Percentiles rank a stretch among this genome's conserved stretches.
Conservation (phyloP, 2,113 vertebrate species). For the Leptocoma aspasia region DNA sequence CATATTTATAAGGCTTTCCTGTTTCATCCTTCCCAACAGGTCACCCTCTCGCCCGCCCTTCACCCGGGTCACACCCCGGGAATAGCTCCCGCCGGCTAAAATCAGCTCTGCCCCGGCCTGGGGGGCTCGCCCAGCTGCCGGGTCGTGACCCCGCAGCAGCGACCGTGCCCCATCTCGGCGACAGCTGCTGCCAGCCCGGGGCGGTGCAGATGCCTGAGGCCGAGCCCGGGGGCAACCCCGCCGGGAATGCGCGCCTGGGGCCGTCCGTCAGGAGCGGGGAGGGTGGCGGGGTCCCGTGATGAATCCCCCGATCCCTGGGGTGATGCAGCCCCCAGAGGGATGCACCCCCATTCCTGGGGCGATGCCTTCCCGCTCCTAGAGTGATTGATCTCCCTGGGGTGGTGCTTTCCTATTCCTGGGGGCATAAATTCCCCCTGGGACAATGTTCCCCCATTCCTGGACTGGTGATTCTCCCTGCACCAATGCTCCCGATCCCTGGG, state of each 20-base stretch:
- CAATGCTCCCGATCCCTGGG: too few relatives aligned
- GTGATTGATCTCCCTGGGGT: too few relatives aligned
- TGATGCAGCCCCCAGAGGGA: neutral
- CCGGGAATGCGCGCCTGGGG: slow-evolving; percentile 1
- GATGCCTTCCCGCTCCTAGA: too few relatives aligned
- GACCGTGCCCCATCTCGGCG: neutral
- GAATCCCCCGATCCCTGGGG: neutral
- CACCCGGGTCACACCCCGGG: neutral
- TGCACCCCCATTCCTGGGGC: neutral
- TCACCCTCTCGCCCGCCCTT: neutral
- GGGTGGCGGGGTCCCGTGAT: neutral
- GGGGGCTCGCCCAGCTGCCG: neutral
- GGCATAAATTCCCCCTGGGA: neutral
- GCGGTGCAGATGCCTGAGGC: neutral
- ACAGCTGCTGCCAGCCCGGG: neutral
- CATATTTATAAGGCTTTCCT: too few relatives aligned
- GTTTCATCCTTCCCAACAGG: too few relatives aligned
- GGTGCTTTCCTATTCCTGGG: neutral
- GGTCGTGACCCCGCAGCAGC: neutral
- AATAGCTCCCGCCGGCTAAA: neutral
- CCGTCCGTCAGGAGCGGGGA: neutral
- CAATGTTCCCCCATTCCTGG: neutral
- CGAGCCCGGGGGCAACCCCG: neutral
- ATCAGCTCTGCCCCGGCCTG: neutral
- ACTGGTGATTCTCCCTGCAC: neutral